Conservation (phyloP, 2,888 invertebrate genomes). For the Blera fallax region DNA sequence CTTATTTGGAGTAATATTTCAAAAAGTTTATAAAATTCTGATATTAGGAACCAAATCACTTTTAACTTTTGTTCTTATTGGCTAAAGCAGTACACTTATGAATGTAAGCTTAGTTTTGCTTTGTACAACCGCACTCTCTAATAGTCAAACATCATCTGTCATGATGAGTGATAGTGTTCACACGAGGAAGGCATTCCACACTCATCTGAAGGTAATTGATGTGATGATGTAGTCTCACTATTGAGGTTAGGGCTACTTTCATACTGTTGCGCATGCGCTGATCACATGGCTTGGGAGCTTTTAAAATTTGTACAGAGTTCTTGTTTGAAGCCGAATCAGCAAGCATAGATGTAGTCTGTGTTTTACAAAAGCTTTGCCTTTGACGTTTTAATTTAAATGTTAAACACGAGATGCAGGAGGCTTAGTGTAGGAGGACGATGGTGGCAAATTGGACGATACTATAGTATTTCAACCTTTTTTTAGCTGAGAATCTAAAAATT, state of each 20-base stretch:
- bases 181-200: slow-evolving; percentile 38
- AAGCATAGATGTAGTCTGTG: no score
- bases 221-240: slow-evolving; percentile 4
- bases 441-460: no score
- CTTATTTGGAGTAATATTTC: background rate
- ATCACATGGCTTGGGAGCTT: background rate
- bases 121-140: slow-evolving; percentile 53
- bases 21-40: background rate
- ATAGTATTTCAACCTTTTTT: no score
- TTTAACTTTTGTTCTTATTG: background rate
- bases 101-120: background rate
- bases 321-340: background rate
- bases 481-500: no score
- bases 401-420: no score
- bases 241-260: background rate
- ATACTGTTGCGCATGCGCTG: slow-evolving; percentile 60
- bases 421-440: no score
- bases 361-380: no score
- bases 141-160: slow-evolving; percentile 64
- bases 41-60: background rate
- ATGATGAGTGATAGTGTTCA: slow-evolving; percentile 53
- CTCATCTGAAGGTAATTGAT: slow-evolving; percentile 27
- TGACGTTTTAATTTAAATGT: no score
- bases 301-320: background rate
- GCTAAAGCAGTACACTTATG: background rate